phyloP scores from a whole-genome alignment of 2,113 vertebrate species.

The Myrmophylax atrothorax region DNA sequence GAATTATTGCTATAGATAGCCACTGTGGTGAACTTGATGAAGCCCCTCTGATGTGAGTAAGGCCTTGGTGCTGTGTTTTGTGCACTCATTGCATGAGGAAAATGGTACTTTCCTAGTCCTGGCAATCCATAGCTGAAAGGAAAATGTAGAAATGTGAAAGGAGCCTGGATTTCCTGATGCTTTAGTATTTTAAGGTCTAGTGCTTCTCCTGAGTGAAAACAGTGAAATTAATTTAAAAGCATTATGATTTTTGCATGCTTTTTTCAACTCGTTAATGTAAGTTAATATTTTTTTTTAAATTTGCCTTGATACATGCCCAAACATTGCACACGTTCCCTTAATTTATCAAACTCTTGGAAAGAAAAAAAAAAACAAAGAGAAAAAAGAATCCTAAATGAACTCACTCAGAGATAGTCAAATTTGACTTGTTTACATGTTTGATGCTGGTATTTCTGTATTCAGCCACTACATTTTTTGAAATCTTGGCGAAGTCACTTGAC shows the following conservation, averaged over 20 bases:
- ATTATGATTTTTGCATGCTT: neutral
- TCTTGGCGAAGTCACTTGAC: constrained; percentile 45
- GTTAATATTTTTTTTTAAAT: neutral
- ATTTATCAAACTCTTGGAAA: constrained; percentile 1
- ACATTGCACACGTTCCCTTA: neutral
- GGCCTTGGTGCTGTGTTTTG: neutral
- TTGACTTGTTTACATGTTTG: constrained; percentile 73
- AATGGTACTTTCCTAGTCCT: neutral
- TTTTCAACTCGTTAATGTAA: neutral
- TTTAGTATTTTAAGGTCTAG: neutral
- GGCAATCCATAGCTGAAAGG: neutral
- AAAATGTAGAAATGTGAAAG: neutral
- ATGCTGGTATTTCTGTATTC: constrained; percentile 59
- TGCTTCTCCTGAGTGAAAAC: neutral
- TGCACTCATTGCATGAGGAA: neutral
- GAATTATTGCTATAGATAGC: neutral
- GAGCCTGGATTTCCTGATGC: neutral
- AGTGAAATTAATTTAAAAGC: neutral
- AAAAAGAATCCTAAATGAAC: constrained; percentile 54
- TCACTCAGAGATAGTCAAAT: constrained; percentile 65
- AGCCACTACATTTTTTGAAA: constrained; percentile 58
- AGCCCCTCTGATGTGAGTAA: neutral
- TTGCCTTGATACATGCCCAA: neutral
- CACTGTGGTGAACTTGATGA: neutral
- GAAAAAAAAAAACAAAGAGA: neutral